Base-by-base conservation (phyloP, 2,113 vertebrate species). In the Chaetodon trifascialis region DNA sequence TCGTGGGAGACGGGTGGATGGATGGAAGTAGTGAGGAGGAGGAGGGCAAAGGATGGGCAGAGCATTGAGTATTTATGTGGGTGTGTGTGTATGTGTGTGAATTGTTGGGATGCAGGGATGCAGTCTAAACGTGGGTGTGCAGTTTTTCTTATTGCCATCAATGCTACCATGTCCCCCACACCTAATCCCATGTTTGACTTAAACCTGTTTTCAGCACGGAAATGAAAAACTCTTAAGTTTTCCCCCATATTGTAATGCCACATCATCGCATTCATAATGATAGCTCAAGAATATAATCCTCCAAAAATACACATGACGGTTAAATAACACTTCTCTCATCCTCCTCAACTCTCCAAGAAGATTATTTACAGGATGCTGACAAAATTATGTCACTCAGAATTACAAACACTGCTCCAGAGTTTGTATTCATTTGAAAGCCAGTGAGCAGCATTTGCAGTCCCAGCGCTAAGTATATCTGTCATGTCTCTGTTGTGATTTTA, bases 1-100 rank as follows among this genome's bases (percentile, higher is more conserved):
- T 94, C 87, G 64, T 92, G 90, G 94, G 90, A 90, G 88, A 91
- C 38, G 73, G 86, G 79, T 92, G 87, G 92, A 91, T 89, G 88
- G 90, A 91, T 93, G 87, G 79, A 90, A 73, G 86, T 71, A 87
- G 74, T 85, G 90, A 91, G 66, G 92, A 87, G 89, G 89, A 64
- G 83, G 76, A 90, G 86, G 84, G 85, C 77, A 86, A 86, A 82
- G 67, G 78, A 89, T 84, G 84, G 87, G 79, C 82, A 81, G 64
- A 86, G 65, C 71, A 76, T 66, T 79, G 62, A 55, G 83, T 85
- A 62, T 80, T 73, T 88, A 68, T 76, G 85, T 84, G 69, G 66
- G 77, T 66, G 68, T 58, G 49, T 67, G 68, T 70, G 68, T 63
- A 25, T 58, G 42, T 67, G 71, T 78, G 69, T 65, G 49, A 63